Evolutionary conservation across 1,140 invertebrate genomes (phyloP).

Genomic region (Ptiloglossa arizonensis): DNA sequence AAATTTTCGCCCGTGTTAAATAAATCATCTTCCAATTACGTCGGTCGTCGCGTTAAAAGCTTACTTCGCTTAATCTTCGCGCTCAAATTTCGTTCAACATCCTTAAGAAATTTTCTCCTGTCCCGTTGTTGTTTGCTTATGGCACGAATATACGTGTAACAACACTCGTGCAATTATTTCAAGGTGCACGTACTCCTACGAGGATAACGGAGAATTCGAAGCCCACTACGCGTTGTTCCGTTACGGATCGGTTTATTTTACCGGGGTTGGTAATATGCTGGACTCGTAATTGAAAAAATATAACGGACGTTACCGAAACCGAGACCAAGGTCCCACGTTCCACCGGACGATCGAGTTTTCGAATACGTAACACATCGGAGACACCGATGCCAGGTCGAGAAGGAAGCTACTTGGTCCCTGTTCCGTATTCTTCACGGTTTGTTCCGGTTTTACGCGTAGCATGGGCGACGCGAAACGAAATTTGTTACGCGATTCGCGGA

Average conservation of each 20-base stretch:
- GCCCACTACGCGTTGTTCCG: conserved; percentile 1
- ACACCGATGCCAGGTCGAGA: not conserved
- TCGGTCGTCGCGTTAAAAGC: too few species aligned
- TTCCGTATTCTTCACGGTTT: not conserved
- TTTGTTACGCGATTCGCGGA: conserved; percentile 18
- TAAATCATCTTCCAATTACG: too few species aligned
- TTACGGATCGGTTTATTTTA: conserved; percentile 8
- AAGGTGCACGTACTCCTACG: not conserved
- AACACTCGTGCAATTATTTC: not conserved
- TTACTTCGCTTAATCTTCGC: too few species aligned
- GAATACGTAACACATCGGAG: not conserved
- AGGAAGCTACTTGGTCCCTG: not conserved
- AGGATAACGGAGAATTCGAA: too few species aligned
- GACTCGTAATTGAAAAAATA: not conserved
- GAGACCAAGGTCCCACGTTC: conserved; percentile 4
- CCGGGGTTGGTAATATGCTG: not conserved
- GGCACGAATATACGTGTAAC: too few species aligned
- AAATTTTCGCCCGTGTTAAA: too few species aligned
- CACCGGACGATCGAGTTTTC: not conserved
- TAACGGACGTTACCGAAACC: conserved; percentile 46
- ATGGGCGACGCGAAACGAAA: not conserved
- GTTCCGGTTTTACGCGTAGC: not conserved
- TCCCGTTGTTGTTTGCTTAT: too few species aligned
- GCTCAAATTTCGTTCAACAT: too few species aligned
- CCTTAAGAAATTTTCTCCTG: too few species aligned